Conservation (phyloP, 1,140 invertebrate genomes). For the Phortica variegata region DNA sequence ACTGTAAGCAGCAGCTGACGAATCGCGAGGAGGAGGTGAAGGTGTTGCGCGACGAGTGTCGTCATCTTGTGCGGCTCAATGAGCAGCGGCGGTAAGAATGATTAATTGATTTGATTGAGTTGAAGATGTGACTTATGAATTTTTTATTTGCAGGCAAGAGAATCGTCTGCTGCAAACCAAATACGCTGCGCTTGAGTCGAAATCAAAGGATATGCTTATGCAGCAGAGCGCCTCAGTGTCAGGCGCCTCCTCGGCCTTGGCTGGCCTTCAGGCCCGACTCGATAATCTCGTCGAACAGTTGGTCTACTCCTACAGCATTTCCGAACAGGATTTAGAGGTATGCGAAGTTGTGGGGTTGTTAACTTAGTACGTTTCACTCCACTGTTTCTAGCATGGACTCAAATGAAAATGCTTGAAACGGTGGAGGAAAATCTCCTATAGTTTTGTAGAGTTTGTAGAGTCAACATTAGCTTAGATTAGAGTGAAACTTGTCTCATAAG, state of each 20-base stretch:
- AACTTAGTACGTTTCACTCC: background rate
- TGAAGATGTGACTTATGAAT: no score
- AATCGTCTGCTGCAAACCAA: conserved; percentile 68
- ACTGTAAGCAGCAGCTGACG: conserved; percentile 60
- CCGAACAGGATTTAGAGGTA: conserved; percentile 75
- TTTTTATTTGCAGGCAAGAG: conserved; percentile 63
- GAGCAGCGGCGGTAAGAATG: conserved; percentile 74
- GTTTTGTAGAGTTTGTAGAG: no score
- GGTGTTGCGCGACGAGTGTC: conserved; percentile 72
- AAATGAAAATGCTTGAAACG: conserved; percentile 69
- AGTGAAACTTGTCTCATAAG: no score
- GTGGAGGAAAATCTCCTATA: conserved; percentile 65
- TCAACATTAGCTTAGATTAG: no score
- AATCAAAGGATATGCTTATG: conserved; percentile 65
- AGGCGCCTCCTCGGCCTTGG: conserved; percentile 70
- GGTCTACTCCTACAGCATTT: conserved; percentile 71
- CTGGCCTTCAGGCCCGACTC: conserved; percentile 68
- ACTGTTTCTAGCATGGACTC: no score
- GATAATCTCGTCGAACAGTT: conserved; percentile 71
- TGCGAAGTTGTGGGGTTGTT: no score
- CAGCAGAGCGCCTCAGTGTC: conserved; percentile 71
- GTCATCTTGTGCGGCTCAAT: conserved; percentile 73
- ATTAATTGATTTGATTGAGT: no score
- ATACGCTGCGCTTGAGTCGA: conserved; percentile 64
- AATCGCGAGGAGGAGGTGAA: conserved; percentile 63